A percentile compares a stretch with the other conserved stretches of the same genome.
These are phyloP conservation scores for Alectoris magna DNA, from an alignment of 2,797 vertebrate species.

Conservation along the genomic window DNA sequence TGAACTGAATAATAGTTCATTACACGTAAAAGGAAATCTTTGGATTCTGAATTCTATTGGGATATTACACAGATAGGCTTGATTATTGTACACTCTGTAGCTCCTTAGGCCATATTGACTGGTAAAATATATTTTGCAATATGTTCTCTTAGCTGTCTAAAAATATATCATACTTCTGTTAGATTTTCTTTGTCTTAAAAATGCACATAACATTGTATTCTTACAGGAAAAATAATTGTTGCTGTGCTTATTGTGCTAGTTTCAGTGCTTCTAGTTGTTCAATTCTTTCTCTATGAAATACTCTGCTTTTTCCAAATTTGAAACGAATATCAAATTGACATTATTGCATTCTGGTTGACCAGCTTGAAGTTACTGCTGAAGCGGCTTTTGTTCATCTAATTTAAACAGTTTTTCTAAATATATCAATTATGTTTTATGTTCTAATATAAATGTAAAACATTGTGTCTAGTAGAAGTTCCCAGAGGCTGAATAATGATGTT, in stretches of 20 bases:
- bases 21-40: conserved; percentile 80
- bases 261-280: background rate
- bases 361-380: background rate
- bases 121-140: background rate
- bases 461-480: conserved; percentile 42
- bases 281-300: conserved; percentile 28
- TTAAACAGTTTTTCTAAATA: conserved; percentile 11
- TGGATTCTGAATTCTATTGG: conserved; percentile 58
- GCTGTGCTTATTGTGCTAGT: background rate
- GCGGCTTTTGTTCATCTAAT: conserved; percentile 28
- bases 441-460: conserved; percentile 49
- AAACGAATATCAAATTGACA: background rate
- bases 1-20: conserved; percentile 81
- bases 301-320: background rate
- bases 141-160: background rate
- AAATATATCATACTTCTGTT: background rate
- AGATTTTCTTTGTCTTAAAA: background rate
- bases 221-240: background rate
- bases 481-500: conserved; percentile 38
- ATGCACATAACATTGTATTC: background rate
- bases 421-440: conserved; percentile 49
- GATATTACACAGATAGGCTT: conserved; percentile 68
- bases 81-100: conserved; percentile 2
- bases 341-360: background rate
- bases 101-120: background rate